phyloP scores from a whole-genome alignment of 2,797 vertebrate species.

The Acipenser ruthenus region DNA sequence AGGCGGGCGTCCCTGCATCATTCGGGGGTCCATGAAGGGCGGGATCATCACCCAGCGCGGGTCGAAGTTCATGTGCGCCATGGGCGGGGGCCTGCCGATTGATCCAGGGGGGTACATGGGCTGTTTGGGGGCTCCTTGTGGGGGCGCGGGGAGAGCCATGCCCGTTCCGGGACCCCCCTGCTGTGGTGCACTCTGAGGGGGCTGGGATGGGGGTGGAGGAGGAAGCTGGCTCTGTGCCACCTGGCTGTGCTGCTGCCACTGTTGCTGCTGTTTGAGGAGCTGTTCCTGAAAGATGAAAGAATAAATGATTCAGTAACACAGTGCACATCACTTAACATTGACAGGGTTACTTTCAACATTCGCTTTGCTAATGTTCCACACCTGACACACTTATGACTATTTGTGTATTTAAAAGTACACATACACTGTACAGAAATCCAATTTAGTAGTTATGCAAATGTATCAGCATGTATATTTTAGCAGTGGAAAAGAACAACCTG shows the following conservation, averaged over 20 bases:
- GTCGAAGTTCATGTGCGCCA: conserved; percentile 81
- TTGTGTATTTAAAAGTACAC: too few species aligned
- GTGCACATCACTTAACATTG: too few species aligned
- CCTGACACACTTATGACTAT: too few species aligned
- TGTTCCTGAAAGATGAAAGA: conserved; percentile 52
- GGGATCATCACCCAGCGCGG: conserved; percentile 92
- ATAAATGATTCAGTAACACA: not conserved
- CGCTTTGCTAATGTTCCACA: too few species aligned
- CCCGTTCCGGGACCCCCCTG: conserved; percentile 17
- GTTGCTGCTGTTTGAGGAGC: conserved; percentile 65
- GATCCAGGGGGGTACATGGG: conserved; percentile 68
- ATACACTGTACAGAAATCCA: too few species aligned
- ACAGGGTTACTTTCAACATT: too few species aligned
- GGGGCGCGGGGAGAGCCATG: conserved; percentile 24
- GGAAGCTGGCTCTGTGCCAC: conserved; percentile 54
- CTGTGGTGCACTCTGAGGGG: conserved; percentile 50
- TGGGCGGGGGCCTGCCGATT: conserved; percentile 74
- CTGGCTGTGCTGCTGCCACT: conserved; percentile 67
- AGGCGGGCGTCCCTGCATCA: conserved; percentile 80
- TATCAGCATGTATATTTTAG: too few species aligned
- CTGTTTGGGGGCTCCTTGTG: conserved; percentile 51
- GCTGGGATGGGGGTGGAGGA: conserved; percentile 50
- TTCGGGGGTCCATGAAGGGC: conserved; percentile 84
- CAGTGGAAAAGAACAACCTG: too few species aligned
- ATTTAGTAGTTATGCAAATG: too few species aligned